A percentile compares a stretch with the other conserved stretches of the same genome.
Evolutionary conservation across 2,888 invertebrate species (phyloP).

Genomic region (Nephrocerus scutellatus): DNA sequence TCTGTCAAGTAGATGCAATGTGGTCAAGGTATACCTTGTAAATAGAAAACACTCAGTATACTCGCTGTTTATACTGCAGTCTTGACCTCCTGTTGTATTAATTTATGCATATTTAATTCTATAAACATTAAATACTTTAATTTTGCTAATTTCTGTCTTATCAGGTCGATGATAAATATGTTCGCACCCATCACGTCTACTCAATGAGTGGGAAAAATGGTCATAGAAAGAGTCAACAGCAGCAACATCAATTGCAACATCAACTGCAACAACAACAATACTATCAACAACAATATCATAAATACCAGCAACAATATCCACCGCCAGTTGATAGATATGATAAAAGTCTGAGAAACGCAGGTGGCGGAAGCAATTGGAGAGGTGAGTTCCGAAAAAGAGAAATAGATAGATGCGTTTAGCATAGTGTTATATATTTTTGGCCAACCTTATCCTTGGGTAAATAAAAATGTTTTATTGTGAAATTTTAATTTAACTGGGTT

Average conservation of each 20-base stretch:
- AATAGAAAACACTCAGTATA: no score
- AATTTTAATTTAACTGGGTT: no score
- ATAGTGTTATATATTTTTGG: no score
- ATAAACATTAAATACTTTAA: slow-evolving; percentile 1
- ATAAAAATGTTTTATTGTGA: no score
- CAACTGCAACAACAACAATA: slow-evolving; percentile 28
- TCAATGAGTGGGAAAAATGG: slow-evolving; percentile 40
- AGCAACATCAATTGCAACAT: slow-evolving; percentile 34
- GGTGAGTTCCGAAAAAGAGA: no score
- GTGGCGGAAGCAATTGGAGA: slow-evolving; percentile 21
- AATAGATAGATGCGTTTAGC: no score
- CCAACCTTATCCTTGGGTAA: no score
- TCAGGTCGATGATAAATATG: slow-evolving; percentile 46
- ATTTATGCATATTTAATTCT: background rate
- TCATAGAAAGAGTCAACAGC: slow-evolving; percentile 42
- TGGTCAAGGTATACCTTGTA: no score
- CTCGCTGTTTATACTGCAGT: no score
- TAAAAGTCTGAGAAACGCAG: slow-evolving; percentile 37
- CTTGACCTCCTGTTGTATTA: no score
- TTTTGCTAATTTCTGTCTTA: slow-evolving; percentile 7
- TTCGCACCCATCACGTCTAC: slow-evolving; percentile 44
- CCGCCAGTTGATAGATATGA: slow-evolving; percentile 41
- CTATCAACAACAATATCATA: slow-evolving; percentile 33
- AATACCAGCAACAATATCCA: slow-evolving; percentile 36
- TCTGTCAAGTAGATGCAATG: no score